Evolutionary conservation across 1,140 invertebrate genomes (phyloP), one percentile per base, ranked within the genome.

Genomic region (Drosophila subobscura): DNA sequence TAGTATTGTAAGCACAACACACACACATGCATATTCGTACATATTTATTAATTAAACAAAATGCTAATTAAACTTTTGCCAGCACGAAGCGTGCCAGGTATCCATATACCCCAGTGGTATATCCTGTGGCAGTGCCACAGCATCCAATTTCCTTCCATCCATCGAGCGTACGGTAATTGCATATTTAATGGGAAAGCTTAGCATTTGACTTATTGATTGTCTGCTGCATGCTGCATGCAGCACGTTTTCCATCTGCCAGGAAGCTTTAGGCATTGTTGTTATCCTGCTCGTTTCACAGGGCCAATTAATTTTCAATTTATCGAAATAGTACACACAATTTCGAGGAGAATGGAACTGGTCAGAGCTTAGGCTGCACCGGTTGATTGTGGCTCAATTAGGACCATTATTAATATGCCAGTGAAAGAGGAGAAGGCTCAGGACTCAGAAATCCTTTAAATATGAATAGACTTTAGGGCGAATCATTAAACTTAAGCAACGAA

Each of bases 31-130:
- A 45, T 40, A 27, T 20, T 20, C 37, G 49, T 49, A 40, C 51
- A 54, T 63, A 75, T 75, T 81, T 86, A 86, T 81, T 88, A 86
- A 81, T 86, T 75, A 81, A 85, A 88, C 78, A 86, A 78, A 81
- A 64, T 75, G 70, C 77, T 75, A 86, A 85, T 85, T 77, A 77
- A 73, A 64, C 53, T 59, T 56, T 46, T 25, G 8, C 41, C 40
- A 55, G 23, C 23, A 25, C 12, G 3, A 12, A 37, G 10, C 33
- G 33, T 37, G 45, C 10, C 22, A 41, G 10, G 14, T 14, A 23
- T 12, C 20, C 20, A 46, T 46, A 52, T 60, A 16, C 46, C 45
- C 64, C 64, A 70, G 25, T 71, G 52, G 49, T 73, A 72, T 37
- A 44, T 54, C 47, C 33, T n/a, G 20, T 40, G 25, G 23, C 41